Evolutionary conservation across 2,797 vertebrate genomes (phyloP).

Genomic region (Pipistrellus pipistrellus): DNA sequence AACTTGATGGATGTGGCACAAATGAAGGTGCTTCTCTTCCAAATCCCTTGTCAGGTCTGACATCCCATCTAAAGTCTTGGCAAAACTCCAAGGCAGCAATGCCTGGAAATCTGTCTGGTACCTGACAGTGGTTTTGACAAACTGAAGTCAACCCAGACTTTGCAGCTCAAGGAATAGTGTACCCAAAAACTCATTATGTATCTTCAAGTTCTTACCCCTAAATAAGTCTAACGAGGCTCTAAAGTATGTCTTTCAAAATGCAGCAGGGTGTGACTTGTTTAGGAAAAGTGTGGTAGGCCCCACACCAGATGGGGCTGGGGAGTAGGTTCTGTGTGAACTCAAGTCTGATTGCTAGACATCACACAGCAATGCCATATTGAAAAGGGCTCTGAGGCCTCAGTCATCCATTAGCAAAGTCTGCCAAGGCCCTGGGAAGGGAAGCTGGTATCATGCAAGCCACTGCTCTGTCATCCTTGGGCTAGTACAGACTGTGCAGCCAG

Average conservation of each 20-base stretch:
- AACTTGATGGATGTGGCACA: neutral
- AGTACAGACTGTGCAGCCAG: neutral
- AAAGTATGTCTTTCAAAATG: neutral
- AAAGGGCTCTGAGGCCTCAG: neutral
- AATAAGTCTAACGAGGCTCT: neutral
- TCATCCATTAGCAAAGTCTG: neutral
- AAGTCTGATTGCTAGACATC: neutral
- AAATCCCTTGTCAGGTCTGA: neutral
- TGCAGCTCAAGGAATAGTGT: neutral
- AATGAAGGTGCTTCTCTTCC: neutral
- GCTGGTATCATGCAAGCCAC: neutral
- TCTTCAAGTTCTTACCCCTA: neutral
- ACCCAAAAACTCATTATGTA: neutral
- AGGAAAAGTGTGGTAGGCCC: neutral
- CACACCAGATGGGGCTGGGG: neutral
- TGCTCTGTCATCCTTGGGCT: conserved; percentile 33
- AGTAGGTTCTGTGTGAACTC: neutral
- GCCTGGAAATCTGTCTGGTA: neutral
- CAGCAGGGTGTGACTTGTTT: neutral
- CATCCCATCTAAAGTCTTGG: neutral
- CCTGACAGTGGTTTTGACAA: neutral
- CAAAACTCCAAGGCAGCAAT: neutral
- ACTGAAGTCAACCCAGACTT: neutral
- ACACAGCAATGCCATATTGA: neutral
- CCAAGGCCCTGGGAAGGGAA: neutral